Evolutionary conservation across 2,113 vertebrate species (phyloP).

Genomic region (Siphamia tubifer): DNA sequence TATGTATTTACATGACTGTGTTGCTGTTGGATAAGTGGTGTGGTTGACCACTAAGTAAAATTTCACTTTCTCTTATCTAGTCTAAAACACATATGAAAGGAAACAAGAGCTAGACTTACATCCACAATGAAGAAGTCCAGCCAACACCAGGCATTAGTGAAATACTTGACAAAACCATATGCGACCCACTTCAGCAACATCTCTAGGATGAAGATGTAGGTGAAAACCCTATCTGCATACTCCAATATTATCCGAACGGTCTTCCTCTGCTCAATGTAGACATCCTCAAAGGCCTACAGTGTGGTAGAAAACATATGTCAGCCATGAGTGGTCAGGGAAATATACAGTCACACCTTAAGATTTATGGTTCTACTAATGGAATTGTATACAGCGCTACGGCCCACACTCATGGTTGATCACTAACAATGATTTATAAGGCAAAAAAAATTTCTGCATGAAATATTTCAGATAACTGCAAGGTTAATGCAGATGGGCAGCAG

Average conservation of each 20-base stretch:
- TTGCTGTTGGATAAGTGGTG: conserved; percentile 35
- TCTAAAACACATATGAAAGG: not conserved
- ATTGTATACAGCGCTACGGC: not conserved
- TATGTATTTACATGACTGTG: not conserved
- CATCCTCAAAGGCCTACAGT: conserved; percentile 94
- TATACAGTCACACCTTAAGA: not conserved
- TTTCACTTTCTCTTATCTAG: not conserved
- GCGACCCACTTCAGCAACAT: conserved; percentile 99
- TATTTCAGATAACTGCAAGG: conserved; percentile 1
- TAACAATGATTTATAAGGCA: conserved; percentile 7
- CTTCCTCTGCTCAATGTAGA: conserved; percentile 98
- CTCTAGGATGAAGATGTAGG: conserved; percentile 99
- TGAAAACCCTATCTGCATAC: conserved; percentile 96
- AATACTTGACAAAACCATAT: conserved; percentile 98
- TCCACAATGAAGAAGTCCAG: conserved; percentile 99
- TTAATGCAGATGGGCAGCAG: not conserved
- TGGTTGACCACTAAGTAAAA: conserved; percentile 25
- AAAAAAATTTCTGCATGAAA: not conserved
- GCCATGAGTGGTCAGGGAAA: not conserved
- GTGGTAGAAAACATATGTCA: not conserved
- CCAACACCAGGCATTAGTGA: conserved; percentile 99
- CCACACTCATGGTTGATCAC: not conserved
- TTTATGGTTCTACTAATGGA: conserved; percentile 31
- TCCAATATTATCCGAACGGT: conserved; percentile 93
- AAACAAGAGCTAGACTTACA: conserved; percentile 83